Conservation (phyloP, 1,140 invertebrate species). For the Trichonephila clavipes region DNA sequence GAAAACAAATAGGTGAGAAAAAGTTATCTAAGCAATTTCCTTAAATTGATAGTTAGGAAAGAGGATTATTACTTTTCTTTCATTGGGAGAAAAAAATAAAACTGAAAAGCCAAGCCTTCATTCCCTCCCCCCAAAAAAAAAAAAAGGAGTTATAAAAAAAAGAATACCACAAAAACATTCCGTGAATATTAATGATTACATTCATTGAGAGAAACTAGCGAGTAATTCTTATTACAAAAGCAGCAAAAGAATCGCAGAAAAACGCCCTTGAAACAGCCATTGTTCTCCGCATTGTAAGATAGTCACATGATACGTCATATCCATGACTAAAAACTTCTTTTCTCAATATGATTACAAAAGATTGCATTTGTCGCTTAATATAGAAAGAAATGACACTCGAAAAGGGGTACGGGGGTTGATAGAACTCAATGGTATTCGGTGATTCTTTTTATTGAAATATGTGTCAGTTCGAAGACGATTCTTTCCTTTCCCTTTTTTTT, state of each 20-base stretch:
- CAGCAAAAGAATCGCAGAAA: slow-evolving; percentile 13
- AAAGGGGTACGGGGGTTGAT: background rate
- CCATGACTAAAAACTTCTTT: slow-evolving; percentile 26
- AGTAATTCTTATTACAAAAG: slow-evolving; percentile 4
- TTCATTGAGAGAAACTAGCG: background rate
- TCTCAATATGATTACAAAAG: slow-evolving; percentile 21
- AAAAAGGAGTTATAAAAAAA: background rate
- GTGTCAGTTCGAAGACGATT: background rate
- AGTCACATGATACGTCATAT: slow-evolving; percentile 28
- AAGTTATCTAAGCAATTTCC: too few species aligned
- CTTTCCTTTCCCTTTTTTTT: background rate
- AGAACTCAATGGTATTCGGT: background rate
- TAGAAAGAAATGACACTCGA: background rate
- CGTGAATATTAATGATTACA: slow-evolving; percentile 27
- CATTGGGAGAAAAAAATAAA: background rate
- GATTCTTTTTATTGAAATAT: slow-evolving; percentile 4
- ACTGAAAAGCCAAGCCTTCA: background rate
- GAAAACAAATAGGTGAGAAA: too few species aligned
- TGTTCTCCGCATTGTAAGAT: slow-evolving; percentile 12
- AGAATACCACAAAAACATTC: background rate
- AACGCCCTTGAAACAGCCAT: background rate
- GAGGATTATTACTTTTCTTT: background rate
- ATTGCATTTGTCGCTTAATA: slow-evolving; percentile 15
- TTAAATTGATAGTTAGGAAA: background rate
- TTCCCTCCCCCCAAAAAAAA: background rate